Conservation (phyloP, 2,888 invertebrate genomes). For the Torymus auratus region DNA sequence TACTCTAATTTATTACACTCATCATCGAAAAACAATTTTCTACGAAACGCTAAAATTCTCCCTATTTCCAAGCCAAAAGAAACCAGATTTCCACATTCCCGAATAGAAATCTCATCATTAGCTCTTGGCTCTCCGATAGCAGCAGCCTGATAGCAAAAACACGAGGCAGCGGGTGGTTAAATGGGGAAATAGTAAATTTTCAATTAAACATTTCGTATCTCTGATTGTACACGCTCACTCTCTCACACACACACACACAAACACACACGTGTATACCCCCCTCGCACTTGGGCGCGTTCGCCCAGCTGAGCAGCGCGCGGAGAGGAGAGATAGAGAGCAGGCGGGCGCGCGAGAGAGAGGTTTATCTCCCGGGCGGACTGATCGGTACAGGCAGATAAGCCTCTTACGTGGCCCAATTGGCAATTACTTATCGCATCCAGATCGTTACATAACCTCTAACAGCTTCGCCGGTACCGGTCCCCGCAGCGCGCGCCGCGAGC, state of each 20-base stretch:
- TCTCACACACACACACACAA: background rate
- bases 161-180: too few species aligned
- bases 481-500: constrained; percentile 4
- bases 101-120: too few species aligned
- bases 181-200: constrained; percentile 38
- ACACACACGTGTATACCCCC: background rate
- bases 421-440: constrained; percentile 60
- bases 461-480: constrained; percentile 46
- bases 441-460: constrained; percentile 60
- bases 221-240: constrained; percentile 8
- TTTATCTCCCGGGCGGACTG: constrained; percentile 55
- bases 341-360: constrained; percentile 17
- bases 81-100: too few species aligned
- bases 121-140: too few species aligned
- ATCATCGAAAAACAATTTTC: too few species aligned
- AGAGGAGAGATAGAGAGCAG: constrained; percentile 3
- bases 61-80: too few species aligned
- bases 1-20: too few species aligned
- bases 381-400: constrained; percentile 59
- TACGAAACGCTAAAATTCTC: too few species aligned
- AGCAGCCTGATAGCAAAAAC: too few species aligned
- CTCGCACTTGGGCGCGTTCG: too few species aligned
- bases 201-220: constrained; percentile 51
- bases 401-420: constrained; percentile 61
- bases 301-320: background rate